These are phyloP conservation scores for Tenthredo notha DNA, from an alignment of 2,888 invertebrate species.

Conservation along the genomic window DNA sequence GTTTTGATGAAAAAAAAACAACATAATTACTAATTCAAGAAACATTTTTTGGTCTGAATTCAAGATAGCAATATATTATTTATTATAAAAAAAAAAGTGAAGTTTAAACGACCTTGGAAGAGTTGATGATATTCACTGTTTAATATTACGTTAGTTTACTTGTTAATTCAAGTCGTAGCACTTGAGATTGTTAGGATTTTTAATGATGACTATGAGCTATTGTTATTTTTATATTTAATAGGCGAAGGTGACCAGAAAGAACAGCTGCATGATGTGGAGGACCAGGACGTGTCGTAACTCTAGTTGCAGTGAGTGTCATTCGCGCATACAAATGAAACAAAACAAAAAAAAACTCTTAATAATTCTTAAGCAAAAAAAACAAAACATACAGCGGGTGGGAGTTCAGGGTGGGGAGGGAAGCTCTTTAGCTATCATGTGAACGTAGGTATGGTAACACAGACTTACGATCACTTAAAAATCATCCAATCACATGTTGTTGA, in stretches of 20 bases:
- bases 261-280: slow-evolving; percentile 95
- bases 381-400: slow-evolving; percentile 74
- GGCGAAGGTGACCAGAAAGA: slow-evolving; percentile 95
- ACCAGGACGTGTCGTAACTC: slow-evolving; percentile 97
- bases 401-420: slow-evolving; percentile 69
- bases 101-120: neutral
- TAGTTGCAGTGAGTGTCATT: slow-evolving; percentile 78
- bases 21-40: neutral
- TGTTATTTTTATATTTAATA: slow-evolving; percentile 74
- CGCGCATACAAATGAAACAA: slow-evolving; percentile 77
- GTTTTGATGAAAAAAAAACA: neutral
- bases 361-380: slow-evolving; percentile 58
- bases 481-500: slow-evolving; percentile 69
- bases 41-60: neutral
- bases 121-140: neutral
- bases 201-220: slow-evolving; percentile 8
- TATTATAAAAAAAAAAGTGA: neutral
- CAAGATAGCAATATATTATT: neutral
- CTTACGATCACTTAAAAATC: slow-evolving; percentile 72
- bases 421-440: slow-evolving; percentile 74
- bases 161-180: neutral
- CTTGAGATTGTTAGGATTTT: neutral
- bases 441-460: slow-evolving; percentile 69
- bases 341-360: slow-evolving; percentile 66
- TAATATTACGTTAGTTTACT: slow-evolving; percentile 9